Evolutionary conservation across 2,888 invertebrate species (phyloP), one percentile per base, ranked within the genome.

Genomic region (Drosophila borealis): DNA sequence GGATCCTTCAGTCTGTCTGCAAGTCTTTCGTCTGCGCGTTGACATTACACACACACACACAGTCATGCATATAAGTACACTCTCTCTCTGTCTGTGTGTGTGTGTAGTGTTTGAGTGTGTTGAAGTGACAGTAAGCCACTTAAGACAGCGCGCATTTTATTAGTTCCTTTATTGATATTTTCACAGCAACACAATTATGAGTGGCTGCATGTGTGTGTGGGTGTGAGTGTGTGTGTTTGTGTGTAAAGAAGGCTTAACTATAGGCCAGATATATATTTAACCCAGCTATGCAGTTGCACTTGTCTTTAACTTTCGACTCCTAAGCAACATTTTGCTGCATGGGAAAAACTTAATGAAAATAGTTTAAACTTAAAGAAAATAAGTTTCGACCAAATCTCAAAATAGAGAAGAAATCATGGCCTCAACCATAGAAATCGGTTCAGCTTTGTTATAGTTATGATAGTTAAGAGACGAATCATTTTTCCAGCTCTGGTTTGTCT

Each of bases 91-190:
- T 11, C 11, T 36, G 34, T 50, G 62, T 29, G 36, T 55, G 53
- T 69, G 46, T 37, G 37, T 57, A 17, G 55, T 37, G 62, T 50
- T 21, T 50, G 59, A 69, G 79, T 78, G 80, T 74, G 72, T 69
- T 75, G 59, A 84, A 84, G 88, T 87, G 87, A 81, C 82, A 81
- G 78, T 86, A 86, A 88, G 87, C 89, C 79, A 86, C 89, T 86
- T 86, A 88, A 86, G 84, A 80, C 81, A 68, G 78, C 78, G 84
- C 84, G 87, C 83, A 86, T 81, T 86, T 88, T 87, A 86, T 86
- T 88, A 88, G 83, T 78, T 86, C 81, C 81, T 88, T 88, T 86
- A 88, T 88, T 83, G 88, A 87, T 84, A 88, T 87, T 83, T 83
- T 83, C 85, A 80, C 80, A 85, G 80, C 88, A 72, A 74, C 88